A percentile compares a stretch with the other conserved stretches of the same genome.
Conservation (phyloP, 2,888 invertebrate genomes). For the Scrobipalpa atriplicella region DNA sequence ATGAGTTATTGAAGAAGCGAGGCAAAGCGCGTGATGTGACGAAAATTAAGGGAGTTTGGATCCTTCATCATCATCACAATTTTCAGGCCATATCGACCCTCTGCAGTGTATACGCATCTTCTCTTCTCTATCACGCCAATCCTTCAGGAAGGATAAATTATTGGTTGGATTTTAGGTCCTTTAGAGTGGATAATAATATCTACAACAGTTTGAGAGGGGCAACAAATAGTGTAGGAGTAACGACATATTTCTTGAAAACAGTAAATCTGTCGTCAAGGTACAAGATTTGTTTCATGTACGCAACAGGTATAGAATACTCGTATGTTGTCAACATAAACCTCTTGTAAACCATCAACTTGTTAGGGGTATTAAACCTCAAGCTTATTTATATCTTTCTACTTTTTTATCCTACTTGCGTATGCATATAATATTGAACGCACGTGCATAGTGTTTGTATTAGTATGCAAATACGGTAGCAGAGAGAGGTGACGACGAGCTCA, state of each 20-base stretch:
- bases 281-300: background rate
- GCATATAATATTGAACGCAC: constrained; percentile 40
- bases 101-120: no score
- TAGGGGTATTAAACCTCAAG: background rate
- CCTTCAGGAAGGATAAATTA: no score
- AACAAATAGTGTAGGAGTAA: background rate
- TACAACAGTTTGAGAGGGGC: background rate
- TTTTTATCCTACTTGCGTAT: constrained; percentile 14
- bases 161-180: background rate
- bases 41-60: background rate
- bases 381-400: constrained; percentile 35
- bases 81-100: no score
- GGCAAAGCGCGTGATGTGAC: constrained; percentile 2
- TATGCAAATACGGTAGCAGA: constrained; percentile 66
- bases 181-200: background rate
- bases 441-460: constrained; percentile 53
- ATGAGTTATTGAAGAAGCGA: background rate
- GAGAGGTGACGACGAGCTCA: constrained; percentile 73
- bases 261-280: background rate
- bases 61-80: no score
- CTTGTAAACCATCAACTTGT: background rate
- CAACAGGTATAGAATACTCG: background rate
- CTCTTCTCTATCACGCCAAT: no score
- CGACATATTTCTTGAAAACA: background rate
- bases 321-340: background rate